Conservation (phyloP, 1,140 invertebrate species). For the Centruroides vittatus region DNA sequence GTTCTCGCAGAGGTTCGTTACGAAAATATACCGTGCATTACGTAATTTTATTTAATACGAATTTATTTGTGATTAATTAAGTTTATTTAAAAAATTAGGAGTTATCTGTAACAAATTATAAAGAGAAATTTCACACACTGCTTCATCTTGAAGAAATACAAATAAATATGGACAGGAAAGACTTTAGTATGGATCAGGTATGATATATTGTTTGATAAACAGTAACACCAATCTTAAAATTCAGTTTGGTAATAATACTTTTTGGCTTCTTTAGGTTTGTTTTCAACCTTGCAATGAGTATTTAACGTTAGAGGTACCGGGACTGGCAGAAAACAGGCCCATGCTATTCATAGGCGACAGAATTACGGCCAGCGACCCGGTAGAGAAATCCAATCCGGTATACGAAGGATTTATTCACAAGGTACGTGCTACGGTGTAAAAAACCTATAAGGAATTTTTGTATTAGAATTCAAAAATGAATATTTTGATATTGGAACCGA, state of each 20-base stretch:
- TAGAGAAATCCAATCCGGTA: conserved; percentile 20
- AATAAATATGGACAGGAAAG: conserved; percentile 44
- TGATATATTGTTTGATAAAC: too few relatives aligned
- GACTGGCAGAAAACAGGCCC: conserved; percentile 65
- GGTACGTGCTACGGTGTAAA: conserved; percentile 26
- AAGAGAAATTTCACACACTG: conserved; percentile 45
- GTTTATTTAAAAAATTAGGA: neutral
- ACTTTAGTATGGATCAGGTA: conserved; percentile 42
- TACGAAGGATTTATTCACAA: conserved; percentile 71
- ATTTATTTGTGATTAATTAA: too few relatives aligned
- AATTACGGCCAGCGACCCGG: conserved; percentile 37
- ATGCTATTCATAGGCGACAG: conserved; percentile 66
- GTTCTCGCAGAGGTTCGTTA: too few relatives aligned
- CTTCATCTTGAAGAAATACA: conserved; percentile 61
- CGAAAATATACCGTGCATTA: too few relatives aligned
- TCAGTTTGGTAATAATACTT: too few relatives aligned
- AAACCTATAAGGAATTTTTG: too few relatives aligned
- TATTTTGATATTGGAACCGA: too few relatives aligned
- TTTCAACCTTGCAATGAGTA: conserved; percentile 48
- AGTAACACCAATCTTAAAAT: too few relatives aligned
- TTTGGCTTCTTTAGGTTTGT: conserved; percentile 32
- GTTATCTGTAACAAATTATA: conserved; percentile 24
- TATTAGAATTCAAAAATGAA: too few relatives aligned
- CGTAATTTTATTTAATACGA: too few relatives aligned
- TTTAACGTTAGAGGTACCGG: conserved; percentile 56